phyloP scores from a whole-genome alignment of 2,113 vertebrate genomes.

The Vidua chalybeata region DNA sequence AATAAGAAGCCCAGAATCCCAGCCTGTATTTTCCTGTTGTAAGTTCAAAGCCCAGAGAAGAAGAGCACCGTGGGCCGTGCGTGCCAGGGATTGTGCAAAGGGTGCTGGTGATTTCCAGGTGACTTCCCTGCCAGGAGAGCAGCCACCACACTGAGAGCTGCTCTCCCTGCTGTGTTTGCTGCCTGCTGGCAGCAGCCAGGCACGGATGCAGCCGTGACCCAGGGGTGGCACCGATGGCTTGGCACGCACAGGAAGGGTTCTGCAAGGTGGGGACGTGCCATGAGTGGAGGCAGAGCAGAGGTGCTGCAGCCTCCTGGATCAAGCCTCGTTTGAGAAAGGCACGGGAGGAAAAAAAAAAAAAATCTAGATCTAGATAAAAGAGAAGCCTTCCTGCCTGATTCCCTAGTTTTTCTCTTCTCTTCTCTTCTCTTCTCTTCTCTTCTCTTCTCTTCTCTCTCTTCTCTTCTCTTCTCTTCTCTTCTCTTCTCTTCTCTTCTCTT shows the following conservation, averaged over 20 bases:
- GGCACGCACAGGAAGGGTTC: not conserved
- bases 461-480: no score
- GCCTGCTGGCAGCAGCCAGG: not conserved
- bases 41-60: not conserved
- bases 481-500: no score
- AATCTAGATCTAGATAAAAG: not conserved
- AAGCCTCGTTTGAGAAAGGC: not conserved
- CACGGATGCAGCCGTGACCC: not conserved
- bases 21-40: not conserved
- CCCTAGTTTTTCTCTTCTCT: not conserved
- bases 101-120: no score
- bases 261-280: fast-evolving
- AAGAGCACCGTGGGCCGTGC: not conserved
- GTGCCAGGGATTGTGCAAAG: no score
- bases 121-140: not conserved
- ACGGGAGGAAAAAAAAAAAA: not conserved
- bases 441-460: no score
- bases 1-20: not conserved
- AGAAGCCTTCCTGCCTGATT: not conserved
- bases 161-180: not conserved
- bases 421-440: no score
- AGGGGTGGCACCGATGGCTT: not conserved
- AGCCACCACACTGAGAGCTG: not conserved
- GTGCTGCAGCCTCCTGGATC: not conserved
- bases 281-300: not conserved